Percentiles rank a stretch among this genome's conserved stretches.
Conservation (phyloP, 2,888 invertebrate species). For the Morinoia aosen region DNA sequence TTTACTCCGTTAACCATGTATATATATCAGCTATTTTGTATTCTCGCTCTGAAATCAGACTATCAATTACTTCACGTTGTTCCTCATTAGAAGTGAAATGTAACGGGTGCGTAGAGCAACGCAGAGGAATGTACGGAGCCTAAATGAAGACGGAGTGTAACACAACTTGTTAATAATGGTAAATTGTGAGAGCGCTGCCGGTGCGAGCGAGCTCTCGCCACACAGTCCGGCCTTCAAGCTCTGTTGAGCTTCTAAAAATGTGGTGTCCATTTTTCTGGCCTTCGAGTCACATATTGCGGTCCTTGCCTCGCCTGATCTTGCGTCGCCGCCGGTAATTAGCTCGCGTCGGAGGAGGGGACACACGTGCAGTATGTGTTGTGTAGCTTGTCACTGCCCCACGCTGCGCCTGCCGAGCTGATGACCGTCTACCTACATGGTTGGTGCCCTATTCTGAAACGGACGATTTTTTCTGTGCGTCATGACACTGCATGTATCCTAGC, state of each 20-base stretch:
- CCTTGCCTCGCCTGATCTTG: background rate
- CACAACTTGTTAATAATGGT: background rate
- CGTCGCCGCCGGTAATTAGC: background rate
- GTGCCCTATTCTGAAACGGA: no score
- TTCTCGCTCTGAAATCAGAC: background rate
- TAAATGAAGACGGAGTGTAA: background rate
- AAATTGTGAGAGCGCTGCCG: background rate
- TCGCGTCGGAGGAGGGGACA: no score
- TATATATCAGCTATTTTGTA: background rate
- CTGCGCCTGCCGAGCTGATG: no score
- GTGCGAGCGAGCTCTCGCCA: background rate
- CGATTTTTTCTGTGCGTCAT: no score
- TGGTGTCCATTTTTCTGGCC: conserved; percentile 4
- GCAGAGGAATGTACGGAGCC: background rate
- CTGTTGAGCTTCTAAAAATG: background rate
- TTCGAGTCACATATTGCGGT: background rate
- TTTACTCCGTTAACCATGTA: background rate
- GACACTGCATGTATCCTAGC: no score
- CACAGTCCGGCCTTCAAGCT: conserved; percentile 10
- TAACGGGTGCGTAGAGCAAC: background rate
- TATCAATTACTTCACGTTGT: background rate
- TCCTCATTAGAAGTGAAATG: background rate
- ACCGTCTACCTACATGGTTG: no score
- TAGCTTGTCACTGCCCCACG: no score
- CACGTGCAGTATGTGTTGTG: no score